phyloP scores from a whole-genome alignment of 2,888 invertebrate species.

The Hymenopus coronatus region DNA sequence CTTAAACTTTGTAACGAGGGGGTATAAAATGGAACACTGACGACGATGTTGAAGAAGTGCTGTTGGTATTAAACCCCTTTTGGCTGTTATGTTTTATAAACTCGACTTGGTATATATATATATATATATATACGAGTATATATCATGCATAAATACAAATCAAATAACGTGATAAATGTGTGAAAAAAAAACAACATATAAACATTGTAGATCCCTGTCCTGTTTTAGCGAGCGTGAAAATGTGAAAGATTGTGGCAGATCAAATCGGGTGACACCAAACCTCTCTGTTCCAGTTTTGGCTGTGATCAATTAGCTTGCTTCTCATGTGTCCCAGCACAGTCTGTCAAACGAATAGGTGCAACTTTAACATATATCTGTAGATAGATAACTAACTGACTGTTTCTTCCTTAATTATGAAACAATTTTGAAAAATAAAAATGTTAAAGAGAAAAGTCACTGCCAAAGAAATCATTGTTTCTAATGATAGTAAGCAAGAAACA shows the following conservation, averaged over 20 bases:
- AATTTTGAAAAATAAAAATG: conserved; percentile 17
- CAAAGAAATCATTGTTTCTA: conserved; percentile 21
- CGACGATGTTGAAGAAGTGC: background rate
- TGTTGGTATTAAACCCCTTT: background rate
- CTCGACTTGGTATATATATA: background rate
- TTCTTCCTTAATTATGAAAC: conserved; percentile 14
- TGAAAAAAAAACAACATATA: background rate
- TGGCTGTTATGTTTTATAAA: conserved; percentile 10
- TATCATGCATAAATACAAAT: conserved; percentile 2
- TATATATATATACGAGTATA: background rate
- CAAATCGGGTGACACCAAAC: conserved; percentile 19
- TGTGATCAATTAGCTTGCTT: conserved; percentile 4
- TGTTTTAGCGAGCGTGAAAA: conserved; percentile 6
- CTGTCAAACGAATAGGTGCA: conserved; percentile 6
- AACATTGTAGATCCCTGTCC: conserved; percentile 6
- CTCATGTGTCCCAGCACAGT: conserved; percentile 14
- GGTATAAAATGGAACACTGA: background rate
- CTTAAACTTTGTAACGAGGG: conserved; percentile 7
- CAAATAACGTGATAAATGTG: conserved; percentile 14
- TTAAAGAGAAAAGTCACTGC: conserved; percentile 18
- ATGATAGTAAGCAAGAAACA: conserved; percentile 10
- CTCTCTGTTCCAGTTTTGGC: conserved; percentile 17
- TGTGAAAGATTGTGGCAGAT: conserved; percentile 12
- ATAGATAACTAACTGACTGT: conserved; percentile 2
- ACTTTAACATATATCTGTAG: conserved; percentile 6